A percentile compares a stretch with the other conserved stretches of the same genome.
phyloP scores from a whole-genome alignment of 2,113 vertebrate species.

The Hippocampus comes region DNA sequence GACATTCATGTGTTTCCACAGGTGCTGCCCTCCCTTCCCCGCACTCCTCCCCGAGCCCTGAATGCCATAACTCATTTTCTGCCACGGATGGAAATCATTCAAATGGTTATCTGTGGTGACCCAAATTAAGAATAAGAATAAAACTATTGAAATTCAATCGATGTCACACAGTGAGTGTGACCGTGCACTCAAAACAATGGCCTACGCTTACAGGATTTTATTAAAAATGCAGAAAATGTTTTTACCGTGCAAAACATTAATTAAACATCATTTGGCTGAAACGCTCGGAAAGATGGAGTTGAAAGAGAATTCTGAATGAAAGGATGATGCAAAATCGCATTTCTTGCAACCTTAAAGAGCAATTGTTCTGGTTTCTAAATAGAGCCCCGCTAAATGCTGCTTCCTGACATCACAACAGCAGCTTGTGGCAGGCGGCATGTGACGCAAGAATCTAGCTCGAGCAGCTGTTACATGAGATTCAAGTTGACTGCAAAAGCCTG shows the following conservation, averaged over 20 bases:
- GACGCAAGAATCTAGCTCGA: conserved; percentile 27
- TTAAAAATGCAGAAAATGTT: neutral
- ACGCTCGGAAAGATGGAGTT: conserved; percentile 35
- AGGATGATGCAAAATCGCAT: conserved; percentile 25
- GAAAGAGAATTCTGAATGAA: conserved; percentile 44
- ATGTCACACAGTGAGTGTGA: neutral
- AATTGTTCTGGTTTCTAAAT: conserved; percentile 21
- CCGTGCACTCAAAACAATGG: neutral
- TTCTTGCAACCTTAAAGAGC: conserved; percentile 29
- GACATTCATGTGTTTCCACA: neutral
- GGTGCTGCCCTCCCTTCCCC: neutral
- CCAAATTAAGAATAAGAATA: neutral
- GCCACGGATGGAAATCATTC: neutral
- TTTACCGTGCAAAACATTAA: conserved; percentile 10
- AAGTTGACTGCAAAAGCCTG: conserved; percentile 17
- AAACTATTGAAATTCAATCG: neutral
- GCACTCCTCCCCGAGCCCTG: no score
- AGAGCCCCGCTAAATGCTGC: neutral
- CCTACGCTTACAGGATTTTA: neutral
- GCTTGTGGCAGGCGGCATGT: neutral
- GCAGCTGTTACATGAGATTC: conserved; percentile 2
- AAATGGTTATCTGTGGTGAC: neutral
- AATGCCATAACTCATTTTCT: neutral
- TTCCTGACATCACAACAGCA: conserved; percentile 2
- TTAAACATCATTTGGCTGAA: conserved; percentile 1